A percentile compares a stretch with the other conserved stretches of the same genome.
Evolutionary conservation across 2,113 vertebrate species (phyloP).

Genomic region (Nymphicus hollandicus): DNA sequence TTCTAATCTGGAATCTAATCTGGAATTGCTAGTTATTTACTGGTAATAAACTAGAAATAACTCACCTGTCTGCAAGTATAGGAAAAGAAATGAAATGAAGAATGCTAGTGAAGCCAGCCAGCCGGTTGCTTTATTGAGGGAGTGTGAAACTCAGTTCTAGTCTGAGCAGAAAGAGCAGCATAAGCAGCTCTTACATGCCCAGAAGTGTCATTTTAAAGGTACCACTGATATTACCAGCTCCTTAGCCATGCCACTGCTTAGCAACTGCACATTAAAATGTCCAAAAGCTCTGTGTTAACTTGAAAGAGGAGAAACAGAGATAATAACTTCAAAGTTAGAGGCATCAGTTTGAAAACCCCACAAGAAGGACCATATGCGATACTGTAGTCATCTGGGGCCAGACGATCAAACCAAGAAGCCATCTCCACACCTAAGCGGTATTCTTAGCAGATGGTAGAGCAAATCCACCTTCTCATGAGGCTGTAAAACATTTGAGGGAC

Average conservation of each 20-base stretch:
- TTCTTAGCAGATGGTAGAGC: not conserved
- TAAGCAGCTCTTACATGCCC: not conserved
- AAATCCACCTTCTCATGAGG: not conserved
- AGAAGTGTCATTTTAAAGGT: not conserved
- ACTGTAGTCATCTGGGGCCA: not conserved
- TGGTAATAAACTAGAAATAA: not conserved
- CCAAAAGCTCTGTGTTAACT: not conserved
- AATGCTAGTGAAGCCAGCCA: not conserved
- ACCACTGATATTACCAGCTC: not conserved
- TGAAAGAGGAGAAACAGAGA: not conserved
- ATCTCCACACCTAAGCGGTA: not conserved
- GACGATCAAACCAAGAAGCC: not conserved
- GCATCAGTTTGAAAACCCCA: not conserved
- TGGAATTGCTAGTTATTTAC: not conserved
- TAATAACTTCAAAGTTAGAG: not conserved
- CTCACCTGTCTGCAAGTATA: not conserved
- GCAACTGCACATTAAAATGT: slow-evolving; percentile 4
- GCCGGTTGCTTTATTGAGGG: not conserved
- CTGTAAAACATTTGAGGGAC: not conserved
- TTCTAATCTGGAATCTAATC: not conserved
- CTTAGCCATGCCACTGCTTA: slow-evolving; percentile 9
- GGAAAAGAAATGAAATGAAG: not conserved
- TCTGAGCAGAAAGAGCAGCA: not conserved
- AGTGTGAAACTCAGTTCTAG: not conserved
- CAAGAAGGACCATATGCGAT: not conserved